Percentiles rank a stretch among this genome's conserved stretches.
These are phyloP conservation scores for Leptopterna dolabrata DNA, from an alignment of 2,888 invertebrate genomes.

Conservation along the genomic window DNA sequence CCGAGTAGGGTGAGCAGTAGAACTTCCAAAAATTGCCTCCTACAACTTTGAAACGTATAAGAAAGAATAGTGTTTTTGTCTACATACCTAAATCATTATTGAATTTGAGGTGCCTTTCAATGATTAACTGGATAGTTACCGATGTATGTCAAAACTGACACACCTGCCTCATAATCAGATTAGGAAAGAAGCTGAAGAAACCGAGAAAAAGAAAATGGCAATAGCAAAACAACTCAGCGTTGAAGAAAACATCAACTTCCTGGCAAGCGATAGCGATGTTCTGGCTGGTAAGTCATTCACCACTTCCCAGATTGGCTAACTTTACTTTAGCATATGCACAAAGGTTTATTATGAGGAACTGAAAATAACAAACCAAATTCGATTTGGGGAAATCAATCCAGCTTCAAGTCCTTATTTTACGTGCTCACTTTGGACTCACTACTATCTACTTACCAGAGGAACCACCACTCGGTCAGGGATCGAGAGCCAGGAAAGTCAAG, in stretches of 20 bases:
- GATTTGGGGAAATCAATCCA: too few species aligned
- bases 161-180: neutral
- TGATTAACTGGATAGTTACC: neutral
- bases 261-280: conserved; percentile 72
- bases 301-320: neutral
- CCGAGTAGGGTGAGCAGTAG: too few species aligned
- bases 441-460: conserved; percentile 63
- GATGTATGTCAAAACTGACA: neutral
- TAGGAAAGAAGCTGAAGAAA: conserved; percentile 25
- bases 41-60: too few species aligned
- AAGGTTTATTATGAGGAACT: too few species aligned
- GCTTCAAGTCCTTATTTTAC: neutral
- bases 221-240: conserved; percentile 60
- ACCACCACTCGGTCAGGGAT: conserved; percentile 67
- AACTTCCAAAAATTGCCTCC: too few species aligned
- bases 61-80: too few species aligned
- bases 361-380: too few species aligned
- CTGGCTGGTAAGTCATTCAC: conserved; percentile 24
- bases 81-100: too few species aligned
- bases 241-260: conserved; percentile 66
- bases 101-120: too few species aligned
- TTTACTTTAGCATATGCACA: too few species aligned
- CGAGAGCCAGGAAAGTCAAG: conserved; percentile 67
- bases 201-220: neutral
- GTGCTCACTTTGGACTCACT: too few species aligned